Conservation (phyloP, 1,140 invertebrate genomes). For the Pissodes strobi region DNA sequence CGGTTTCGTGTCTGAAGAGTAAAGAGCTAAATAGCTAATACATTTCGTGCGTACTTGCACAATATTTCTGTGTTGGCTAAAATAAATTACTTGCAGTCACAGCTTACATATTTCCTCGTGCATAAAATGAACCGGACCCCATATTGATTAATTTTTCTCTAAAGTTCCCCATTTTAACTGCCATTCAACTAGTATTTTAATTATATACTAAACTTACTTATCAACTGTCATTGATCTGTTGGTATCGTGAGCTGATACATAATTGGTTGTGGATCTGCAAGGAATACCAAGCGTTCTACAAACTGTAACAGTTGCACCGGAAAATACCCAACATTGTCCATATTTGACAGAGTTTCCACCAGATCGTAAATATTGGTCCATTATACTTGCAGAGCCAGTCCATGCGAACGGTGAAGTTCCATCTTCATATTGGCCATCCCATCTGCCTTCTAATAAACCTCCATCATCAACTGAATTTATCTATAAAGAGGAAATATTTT, state of each 20-base stretch:
- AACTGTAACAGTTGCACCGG: slow-evolving; percentile 72
- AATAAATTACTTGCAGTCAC: no score
- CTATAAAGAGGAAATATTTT: no score
- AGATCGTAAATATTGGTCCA: slow-evolving; percentile 69
- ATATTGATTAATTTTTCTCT: no score
- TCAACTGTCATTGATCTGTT: slow-evolving; percentile 74
- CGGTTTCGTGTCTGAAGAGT: no score
- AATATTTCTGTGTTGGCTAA: no score
- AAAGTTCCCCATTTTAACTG: no score
- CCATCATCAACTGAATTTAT: slow-evolving; percentile 67
- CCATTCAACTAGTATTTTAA: no score
- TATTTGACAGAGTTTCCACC: slow-evolving; percentile 72
- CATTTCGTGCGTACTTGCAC: no score
- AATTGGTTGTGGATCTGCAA: slow-evolving; percentile 74
- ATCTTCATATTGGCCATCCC: slow-evolving; percentile 73
- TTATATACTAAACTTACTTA: slow-evolving; percentile 49
- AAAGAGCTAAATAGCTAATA: no score
- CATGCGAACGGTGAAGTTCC: slow-evolving; percentile 69
- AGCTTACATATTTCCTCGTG: no score
- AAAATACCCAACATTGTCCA: slow-evolving; percentile 84
- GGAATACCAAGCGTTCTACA: slow-evolving; percentile 68
- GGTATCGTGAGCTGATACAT: slow-evolving; percentile 78
- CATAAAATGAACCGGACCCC: no score
- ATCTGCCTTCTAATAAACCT: slow-evolving; percentile 72
- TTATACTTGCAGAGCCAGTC: slow-evolving; percentile 71